Base-by-base conservation (phyloP, 2,888 invertebrate species). In the Tholera decimalis region DNA sequence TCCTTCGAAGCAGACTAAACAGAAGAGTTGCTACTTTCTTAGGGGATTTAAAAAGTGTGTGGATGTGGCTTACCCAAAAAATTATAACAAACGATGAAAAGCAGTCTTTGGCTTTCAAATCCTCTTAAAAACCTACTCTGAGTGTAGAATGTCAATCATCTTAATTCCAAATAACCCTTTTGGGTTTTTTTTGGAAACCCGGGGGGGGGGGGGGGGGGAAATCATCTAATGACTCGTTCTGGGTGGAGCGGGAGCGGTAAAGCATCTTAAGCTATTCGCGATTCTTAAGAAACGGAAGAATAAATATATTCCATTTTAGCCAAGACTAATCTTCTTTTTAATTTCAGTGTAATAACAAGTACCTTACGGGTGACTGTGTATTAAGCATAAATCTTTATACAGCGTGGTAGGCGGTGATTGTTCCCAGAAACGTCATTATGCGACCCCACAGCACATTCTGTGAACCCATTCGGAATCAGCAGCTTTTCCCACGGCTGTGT, bases 401-500 rank as follows among this genome's bases (percentile, higher is more conserved):
- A 28, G 41, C 44, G 51, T 72, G 56, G 54, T 49, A 30, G 51
- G 30, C 41, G 30, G 56, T 49, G 53, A 65, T 54, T 49, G 59
- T 74, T 74, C 65, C 41, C 28, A 65, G 73, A 72, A 74, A 13
- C 28, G 35, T 56, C 55, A 73, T 60, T 56, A 54, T 54, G 35
- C 46, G 70, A 69, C 58, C 65, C 26, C 47, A 60, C 64, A 37
- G 65, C 20, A 54, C 43, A 71, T 73, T 77, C 65, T 57, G 30
- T 74, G 73, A 74, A 74, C 53, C 64, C 60, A 72, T 65, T 74
- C 33, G 59, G 44, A 57, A 65, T 43, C 33, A 43, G 53, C 30
- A 15, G 54, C 28, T 63, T 57, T 74, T 74, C 73, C 73, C 73
- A 74, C 77, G 73, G n/a, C 41, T 26, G 18, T 65, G 37, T 9